phyloP scores from a whole-genome alignment of 2,888 invertebrate species.

The Drosophila longiperda region DNA sequence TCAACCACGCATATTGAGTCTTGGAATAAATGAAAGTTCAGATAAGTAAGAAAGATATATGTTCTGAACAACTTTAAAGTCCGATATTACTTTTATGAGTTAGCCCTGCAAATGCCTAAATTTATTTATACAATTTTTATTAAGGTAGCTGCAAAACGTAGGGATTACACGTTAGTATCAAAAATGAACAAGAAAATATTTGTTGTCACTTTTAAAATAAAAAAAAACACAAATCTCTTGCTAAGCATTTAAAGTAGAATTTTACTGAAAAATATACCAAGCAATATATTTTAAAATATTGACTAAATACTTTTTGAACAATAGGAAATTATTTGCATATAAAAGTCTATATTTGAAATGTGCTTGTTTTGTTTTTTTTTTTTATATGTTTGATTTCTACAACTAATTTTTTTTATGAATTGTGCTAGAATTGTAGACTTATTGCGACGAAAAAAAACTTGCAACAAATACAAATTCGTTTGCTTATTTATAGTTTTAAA shows the following conservation, averaged over 20 bases:
- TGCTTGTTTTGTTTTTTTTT: neutral
- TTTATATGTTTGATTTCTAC: neutral
- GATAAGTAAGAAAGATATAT: constrained; percentile 2
- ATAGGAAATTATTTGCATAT: neutral
- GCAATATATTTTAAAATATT: neutral
- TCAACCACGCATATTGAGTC: neutral
- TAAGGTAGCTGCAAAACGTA: too few relatives aligned
- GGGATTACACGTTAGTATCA: too few relatives aligned
- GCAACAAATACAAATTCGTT: neutral
- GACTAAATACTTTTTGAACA: too few relatives aligned
- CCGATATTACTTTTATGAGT: neutral
- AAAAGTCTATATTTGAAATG: neutral
- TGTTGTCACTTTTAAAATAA: neutral
- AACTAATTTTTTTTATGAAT: too few relatives aligned
- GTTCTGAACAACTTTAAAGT: neutral
- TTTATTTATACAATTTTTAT: neutral
- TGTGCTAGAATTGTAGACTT: neutral
- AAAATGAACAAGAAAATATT: too few relatives aligned
- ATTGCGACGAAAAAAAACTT: neutral
- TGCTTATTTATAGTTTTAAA: too few relatives aligned
- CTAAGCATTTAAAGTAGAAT: neutral
- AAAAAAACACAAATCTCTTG: neutral
- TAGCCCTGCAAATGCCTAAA: neutral
- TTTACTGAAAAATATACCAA: neutral
- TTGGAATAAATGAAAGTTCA: constrained; percentile 5